Conservation (phyloP, 2,113 vertebrate species). For the Dendrocopos noguchii region DNA sequence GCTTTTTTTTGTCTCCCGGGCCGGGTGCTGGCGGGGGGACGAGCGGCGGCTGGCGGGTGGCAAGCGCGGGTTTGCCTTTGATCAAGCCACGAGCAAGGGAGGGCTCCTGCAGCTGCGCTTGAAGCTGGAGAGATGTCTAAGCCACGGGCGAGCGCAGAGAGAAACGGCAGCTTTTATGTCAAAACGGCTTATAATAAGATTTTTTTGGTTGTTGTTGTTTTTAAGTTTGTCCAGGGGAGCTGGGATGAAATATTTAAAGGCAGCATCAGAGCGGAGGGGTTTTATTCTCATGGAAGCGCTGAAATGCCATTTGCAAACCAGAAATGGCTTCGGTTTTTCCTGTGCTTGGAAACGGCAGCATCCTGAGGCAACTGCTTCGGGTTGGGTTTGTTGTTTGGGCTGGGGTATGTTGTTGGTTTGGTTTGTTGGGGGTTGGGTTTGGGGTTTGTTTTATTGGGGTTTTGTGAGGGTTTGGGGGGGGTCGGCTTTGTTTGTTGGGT, state of each 20-base stretch:
- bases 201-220: neutral
- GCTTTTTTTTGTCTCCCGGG: neutral
- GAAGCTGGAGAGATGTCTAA: conserved; percentile 14
- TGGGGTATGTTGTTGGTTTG: no score
- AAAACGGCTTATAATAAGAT: conserved; percentile 24
- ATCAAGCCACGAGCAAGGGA: neutral
- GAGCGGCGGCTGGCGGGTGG: neutral
- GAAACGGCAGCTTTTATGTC: conserved; percentile 15
- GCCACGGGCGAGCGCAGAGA: neutral
- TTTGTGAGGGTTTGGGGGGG: no score
- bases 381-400: no score
- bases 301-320: conserved; percentile 48
- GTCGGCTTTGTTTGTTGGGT: no score
- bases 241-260: conserved; percentile 64
- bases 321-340: neutral
- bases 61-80: conserved; percentile 16
- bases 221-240: conserved; percentile 45
- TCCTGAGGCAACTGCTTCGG: no score
- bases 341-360: no score
- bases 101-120: conserved; percentile 23
- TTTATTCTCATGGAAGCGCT: conserved; percentile 47
- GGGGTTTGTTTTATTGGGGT: no score
- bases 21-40: neutral
- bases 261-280: neutral
- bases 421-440: no score